These are phyloP conservation scores for Acanthoscelides obtectus DNA, from an alignment of 2,888 invertebrate species.

Conservation along the genomic window DNA sequence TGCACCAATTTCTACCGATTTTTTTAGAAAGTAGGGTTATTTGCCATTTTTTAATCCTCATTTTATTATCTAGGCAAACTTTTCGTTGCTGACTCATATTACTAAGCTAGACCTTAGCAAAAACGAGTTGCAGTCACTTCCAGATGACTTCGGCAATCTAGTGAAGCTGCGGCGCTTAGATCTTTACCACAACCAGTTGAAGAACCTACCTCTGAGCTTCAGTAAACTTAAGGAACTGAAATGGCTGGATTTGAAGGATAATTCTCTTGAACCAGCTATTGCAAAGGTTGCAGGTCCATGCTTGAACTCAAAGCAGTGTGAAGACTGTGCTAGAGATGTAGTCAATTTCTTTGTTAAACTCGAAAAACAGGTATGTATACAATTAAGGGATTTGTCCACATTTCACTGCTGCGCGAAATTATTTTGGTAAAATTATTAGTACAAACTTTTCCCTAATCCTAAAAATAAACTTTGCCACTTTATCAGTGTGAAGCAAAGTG, in stretches of 20 bases:
- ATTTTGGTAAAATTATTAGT: too few relatives aligned
- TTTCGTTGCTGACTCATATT: constrained; percentile 57
- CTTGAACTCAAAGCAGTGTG: constrained; percentile 66
- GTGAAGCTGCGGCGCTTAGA: constrained; percentile 66
- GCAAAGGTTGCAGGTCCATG: constrained; percentile 69
- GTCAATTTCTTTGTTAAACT: constrained; percentile 51
- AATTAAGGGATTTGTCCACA: too few relatives aligned
- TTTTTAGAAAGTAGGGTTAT: constrained; percentile 10
- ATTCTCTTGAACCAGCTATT: constrained; percentile 65
- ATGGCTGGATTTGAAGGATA: constrained; percentile 77
- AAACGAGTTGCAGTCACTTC: constrained; percentile 65
- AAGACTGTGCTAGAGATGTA: constrained; percentile 64
- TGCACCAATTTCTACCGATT: neutral
- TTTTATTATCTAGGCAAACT: constrained; percentile 52
- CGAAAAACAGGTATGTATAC: constrained; percentile 39
- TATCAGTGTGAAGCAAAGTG: too few relatives aligned
- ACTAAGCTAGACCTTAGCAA: constrained; percentile 72
- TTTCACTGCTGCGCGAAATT: too few relatives aligned
- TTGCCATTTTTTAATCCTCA: constrained; percentile 5
- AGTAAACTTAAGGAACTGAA: constrained; percentile 61
- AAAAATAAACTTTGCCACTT: too few relatives aligned
- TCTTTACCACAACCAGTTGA: constrained; percentile 65
- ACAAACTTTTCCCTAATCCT: too few relatives aligned
- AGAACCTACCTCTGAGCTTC: constrained; percentile 65
- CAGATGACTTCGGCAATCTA: constrained; percentile 70